Evolutionary conservation across 2,113 vertebrate genomes (phyloP).

Genomic region (Notarius lentiginosus): DNA sequence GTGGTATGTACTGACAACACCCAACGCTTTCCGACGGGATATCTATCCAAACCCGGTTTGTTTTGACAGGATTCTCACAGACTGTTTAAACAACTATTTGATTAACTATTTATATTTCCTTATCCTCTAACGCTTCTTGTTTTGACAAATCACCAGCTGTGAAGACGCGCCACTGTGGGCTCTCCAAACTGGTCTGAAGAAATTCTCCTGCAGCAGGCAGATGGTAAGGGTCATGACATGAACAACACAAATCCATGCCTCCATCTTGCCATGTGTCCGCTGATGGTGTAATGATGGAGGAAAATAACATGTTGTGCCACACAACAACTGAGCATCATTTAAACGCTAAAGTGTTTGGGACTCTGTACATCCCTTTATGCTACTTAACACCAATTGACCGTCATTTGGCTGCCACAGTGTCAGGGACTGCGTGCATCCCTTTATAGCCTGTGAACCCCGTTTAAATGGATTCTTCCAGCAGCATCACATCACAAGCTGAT

Average conservation of each 20-base stretch:
- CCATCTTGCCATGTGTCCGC: background rate
- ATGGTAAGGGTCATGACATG: background rate
- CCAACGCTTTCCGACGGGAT: no score
- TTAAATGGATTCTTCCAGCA: constrained; percentile 1
- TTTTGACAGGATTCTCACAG: background rate
- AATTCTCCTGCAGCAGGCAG: background rate
- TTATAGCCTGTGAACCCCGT: background rate
- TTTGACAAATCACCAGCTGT: background rate
- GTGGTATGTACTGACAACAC: background rate
- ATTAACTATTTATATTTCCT: background rate
- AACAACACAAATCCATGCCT: background rate
- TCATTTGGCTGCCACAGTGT: constrained; percentile 2
- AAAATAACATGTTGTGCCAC: background rate
- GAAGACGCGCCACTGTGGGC: background rate
- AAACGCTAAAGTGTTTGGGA: background rate
- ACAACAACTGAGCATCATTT: background rate
- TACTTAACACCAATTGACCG: constrained; percentile 27
- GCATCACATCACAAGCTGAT: constrained; percentile 8
- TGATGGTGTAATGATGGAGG: background rate
- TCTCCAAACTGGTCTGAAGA: background rate
- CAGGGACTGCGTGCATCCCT: constrained; percentile 3
- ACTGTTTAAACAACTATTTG: background rate
- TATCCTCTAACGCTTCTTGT: background rate
- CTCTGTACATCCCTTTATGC: constrained; percentile 20
- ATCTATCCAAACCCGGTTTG: background rate